Evolutionary conservation across 1,140 invertebrate genomes (phyloP).

Genomic region (Diorhabda sublineata): DNA sequence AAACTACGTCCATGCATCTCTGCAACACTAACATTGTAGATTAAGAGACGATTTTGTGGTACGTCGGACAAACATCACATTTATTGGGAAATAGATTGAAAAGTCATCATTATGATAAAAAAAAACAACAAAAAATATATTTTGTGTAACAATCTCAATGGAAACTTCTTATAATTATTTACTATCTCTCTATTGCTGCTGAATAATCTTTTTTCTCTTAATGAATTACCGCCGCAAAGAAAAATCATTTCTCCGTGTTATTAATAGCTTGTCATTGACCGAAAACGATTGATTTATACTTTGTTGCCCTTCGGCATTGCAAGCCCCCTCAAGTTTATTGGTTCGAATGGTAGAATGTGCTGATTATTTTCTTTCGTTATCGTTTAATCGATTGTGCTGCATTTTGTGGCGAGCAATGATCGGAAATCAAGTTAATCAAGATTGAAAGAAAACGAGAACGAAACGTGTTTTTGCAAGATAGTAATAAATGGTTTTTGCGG

Average conservation of each 20-base stretch:
- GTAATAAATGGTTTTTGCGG: no score
- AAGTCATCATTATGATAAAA: no score
- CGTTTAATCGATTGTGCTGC: not conserved
- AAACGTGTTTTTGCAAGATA: conserved; percentile 2
- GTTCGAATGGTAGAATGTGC: not conserved
- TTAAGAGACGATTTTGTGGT: no score
- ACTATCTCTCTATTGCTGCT: no score
- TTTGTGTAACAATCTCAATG: no score
- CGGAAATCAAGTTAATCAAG: not conserved
- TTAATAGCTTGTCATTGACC: not conserved
- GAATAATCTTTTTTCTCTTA: no score
- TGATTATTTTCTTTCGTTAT: not conserved
- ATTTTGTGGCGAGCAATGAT: not conserved
- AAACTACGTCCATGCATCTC: no score
- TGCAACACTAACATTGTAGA: no score
- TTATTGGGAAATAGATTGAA: no score
- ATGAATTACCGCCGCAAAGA: not conserved
- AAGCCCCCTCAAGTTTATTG: not conserved
- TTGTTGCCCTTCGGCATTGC: not conserved
- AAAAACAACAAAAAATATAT: no score
- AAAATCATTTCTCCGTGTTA: not conserved
- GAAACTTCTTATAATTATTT: no score
- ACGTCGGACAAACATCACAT: no score
- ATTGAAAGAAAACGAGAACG: not conserved
- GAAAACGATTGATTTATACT: conserved; percentile 2